Evolutionary conservation across 1,140 invertebrate species (phyloP).

Genomic region (Meteorus sp.): DNA sequence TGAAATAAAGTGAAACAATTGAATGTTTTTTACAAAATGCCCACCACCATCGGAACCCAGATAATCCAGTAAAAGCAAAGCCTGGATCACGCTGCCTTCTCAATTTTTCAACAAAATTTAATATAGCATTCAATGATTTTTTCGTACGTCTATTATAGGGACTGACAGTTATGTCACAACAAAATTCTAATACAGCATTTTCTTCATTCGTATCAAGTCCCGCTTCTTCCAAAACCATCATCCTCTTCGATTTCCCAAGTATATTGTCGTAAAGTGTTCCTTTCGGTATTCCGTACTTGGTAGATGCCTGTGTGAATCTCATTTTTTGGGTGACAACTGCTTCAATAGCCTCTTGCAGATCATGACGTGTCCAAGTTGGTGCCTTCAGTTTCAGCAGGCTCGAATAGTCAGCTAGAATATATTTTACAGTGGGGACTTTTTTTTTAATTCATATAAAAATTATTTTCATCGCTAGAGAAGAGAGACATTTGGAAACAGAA

Average conservation of each 20-base stretch:
- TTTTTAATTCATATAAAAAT: conserved; percentile 7
- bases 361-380: conserved; percentile 74
- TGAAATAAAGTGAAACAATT: conserved; percentile 69
- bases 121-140: conserved; percentile 67
- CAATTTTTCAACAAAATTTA: conserved; percentile 68
- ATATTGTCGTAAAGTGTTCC: conserved; percentile 80
- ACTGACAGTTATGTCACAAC: conserved; percentile 72
- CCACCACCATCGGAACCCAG: conserved; percentile 80
- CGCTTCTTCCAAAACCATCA: conserved; percentile 73
- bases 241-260: conserved; percentile 74
- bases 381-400: conserved; percentile 70
- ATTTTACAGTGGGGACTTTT: conserved; percentile 48
- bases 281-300: conserved; percentile 74
- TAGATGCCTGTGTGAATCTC: conserved; percentile 75
- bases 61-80: conserved; percentile 68
- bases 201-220: conserved; percentile 67
- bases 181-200: conserved; percentile 70
- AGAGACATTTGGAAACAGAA: not conserved
- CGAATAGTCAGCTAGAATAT: conserved; percentile 62
- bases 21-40: conserved; percentile 79
- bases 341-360: conserved; percentile 74
- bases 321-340: conserved; percentile 75
- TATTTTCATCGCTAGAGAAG: too few relatives aligned
- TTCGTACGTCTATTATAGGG: conserved; percentile 74
- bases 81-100: conserved; percentile 63